Percentiles rank a stretch among this genome's conserved stretches.
Evolutionary conservation across 2,888 invertebrate genomes (phyloP).

Genomic region (Trachelus stipa): DNA sequence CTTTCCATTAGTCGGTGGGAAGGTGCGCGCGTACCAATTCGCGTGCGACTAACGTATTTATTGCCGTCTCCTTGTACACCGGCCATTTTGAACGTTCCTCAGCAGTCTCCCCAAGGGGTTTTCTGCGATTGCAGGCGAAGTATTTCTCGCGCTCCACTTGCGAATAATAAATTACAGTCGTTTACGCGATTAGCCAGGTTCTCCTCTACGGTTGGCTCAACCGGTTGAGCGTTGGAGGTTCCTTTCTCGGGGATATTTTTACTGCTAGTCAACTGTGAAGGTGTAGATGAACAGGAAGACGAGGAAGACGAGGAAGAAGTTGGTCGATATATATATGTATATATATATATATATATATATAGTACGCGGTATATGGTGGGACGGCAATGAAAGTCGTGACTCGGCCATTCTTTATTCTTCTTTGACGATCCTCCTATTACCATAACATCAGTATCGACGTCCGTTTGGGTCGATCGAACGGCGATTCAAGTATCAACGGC

Average conservation of each 20-base stretch:
- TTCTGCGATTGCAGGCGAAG: conserved; percentile 16
- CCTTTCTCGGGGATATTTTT: neutral
- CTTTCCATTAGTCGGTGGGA: conserved; percentile 15
- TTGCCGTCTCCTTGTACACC: conserved; percentile 13
- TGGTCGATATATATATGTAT: no score
- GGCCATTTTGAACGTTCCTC: conserved; percentile 17
- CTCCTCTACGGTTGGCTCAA: neutral
- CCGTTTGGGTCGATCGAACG: neutral
- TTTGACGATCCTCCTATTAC: neutral
- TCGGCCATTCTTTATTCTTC: conserved; percentile 18
- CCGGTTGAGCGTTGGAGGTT: neutral
- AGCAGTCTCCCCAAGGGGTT: conserved; percentile 16
- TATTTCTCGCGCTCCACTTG: conserved; percentile 29
- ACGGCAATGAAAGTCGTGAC: conserved; percentile 41
- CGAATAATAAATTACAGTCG: conserved; percentile 37
- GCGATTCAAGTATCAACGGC: neutral
- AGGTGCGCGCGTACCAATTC: neutral
- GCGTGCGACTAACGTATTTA: neutral
- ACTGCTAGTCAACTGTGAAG: neutral
- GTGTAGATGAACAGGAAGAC: neutral
- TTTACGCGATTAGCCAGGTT: conserved; percentile 20
- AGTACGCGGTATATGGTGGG: neutral
- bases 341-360: neutral
- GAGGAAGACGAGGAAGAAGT: neutral
- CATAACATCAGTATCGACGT: neutral